These are phyloP conservation scores for Oenanthe melanoleuca DNA, from an alignment of 2,113 vertebrate genomes.

Conservation along the genomic window DNA sequence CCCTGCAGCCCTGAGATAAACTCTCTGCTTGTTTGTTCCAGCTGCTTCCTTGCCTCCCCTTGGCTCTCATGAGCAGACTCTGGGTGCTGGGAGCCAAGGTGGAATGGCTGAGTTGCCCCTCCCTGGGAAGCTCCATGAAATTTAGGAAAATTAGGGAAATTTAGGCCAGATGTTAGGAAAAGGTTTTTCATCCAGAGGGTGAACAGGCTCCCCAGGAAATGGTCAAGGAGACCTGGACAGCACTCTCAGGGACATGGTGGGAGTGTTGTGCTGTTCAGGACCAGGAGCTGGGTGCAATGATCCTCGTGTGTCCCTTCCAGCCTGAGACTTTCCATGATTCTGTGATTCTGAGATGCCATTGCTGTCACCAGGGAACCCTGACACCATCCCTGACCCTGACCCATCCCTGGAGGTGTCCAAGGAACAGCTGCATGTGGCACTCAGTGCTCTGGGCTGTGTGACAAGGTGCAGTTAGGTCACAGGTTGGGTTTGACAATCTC, in stretches of 20 bases:
- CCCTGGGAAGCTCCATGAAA: not conserved
- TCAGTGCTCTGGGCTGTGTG: not conserved
- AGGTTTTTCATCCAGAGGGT: not conserved
- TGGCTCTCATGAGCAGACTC: not conserved
- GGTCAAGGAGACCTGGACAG: not conserved
- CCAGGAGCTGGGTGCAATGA: not conserved
- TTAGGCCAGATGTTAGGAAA: not conserved
- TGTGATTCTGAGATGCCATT: not conserved
- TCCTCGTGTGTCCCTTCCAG: not conserved
- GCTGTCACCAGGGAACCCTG: not conserved
- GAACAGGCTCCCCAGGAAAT: not conserved
- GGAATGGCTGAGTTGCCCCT: not conserved
- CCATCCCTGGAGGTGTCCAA: not conserved
- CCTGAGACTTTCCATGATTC: not conserved
- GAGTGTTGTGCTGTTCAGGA: not conserved
- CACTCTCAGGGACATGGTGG: not conserved
- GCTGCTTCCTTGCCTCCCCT: not conserved
- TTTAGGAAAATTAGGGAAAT: not conserved
- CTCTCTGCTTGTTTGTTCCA: not conserved
- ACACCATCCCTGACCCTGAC: accelerated
- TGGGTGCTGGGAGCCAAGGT: not conserved
- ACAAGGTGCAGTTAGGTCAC: accelerated
- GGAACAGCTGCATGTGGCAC: not conserved
- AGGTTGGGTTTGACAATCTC: accelerated
- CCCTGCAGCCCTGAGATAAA: constrained; percentile 6